Evolutionary conservation across 2,113 vertebrate genomes (phyloP).

Genomic region (Lamprologus ornatipinnis): DNA sequence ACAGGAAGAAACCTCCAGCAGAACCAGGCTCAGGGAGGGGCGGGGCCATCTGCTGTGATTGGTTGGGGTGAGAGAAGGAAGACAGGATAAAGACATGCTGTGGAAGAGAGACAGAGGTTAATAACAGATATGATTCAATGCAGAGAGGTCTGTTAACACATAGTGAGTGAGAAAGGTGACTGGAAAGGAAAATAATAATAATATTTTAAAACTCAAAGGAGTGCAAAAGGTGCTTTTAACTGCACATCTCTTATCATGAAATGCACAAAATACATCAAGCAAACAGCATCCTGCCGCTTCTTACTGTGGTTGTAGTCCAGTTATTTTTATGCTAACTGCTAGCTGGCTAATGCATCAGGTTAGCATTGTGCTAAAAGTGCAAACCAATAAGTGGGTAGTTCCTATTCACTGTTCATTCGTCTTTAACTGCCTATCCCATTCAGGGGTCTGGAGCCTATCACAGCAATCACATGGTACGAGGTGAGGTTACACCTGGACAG

Average conservation of each 20-base stretch:
- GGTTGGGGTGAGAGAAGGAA: not conserved
- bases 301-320: not conserved
- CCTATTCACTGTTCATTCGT: not conserved
- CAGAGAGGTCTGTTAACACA: fast-evolving
- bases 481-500: not conserved
- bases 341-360: not conserved
- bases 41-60: not conserved
- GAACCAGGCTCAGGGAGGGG: not conserved
- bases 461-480: not conserved
- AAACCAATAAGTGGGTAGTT: not conserved
- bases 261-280: not conserved
- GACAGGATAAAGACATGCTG: not conserved
- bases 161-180: too few relatives aligned
- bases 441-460: not conserved
- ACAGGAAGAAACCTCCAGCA: not conserved
- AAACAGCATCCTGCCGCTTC: not conserved
- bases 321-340: not conserved
- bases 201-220: not conserved
- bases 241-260: not conserved
- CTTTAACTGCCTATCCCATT: not conserved
- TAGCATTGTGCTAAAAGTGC: not conserved
- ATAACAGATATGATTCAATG: fast-evolving
- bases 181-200: too few relatives aligned
- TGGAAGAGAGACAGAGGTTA: not conserved
- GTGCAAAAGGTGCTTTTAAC: not conserved